phyloP scores from a whole-genome alignment of 1,140 invertebrate species.

The Helicorthomorpha holstii region DNA sequence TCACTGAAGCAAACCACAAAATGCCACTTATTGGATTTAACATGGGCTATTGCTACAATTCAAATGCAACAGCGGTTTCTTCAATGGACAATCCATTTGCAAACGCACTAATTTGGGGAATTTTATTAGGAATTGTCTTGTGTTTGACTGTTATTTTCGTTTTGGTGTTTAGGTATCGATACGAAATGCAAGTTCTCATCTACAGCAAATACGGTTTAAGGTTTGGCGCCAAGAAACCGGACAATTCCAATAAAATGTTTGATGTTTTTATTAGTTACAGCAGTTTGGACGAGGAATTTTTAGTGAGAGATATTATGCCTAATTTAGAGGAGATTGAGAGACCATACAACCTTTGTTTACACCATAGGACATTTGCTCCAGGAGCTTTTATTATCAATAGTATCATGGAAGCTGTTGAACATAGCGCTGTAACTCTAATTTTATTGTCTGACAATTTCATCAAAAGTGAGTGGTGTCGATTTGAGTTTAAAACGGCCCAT shows the following conservation, averaged over 20 bases:
- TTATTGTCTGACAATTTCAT: slow-evolving; percentile 84
- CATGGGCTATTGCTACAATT: too few relatives aligned
- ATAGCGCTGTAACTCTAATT: slow-evolving; percentile 72
- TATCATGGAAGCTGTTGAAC: slow-evolving; percentile 75
- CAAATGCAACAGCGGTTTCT: too few relatives aligned
- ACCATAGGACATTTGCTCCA: slow-evolving; percentile 67
- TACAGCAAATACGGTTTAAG: slow-evolving; percentile 30
- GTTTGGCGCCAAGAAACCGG: too few relatives aligned
- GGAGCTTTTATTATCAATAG: slow-evolving; percentile 73
- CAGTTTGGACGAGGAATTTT: slow-evolving; percentile 78
- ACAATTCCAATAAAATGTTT: slow-evolving; percentile 68
- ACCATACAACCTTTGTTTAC: slow-evolving; percentile 79
- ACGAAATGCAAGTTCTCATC: too few relatives aligned
- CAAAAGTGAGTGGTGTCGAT: slow-evolving; percentile 82
- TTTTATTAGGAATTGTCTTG: too few relatives aligned
- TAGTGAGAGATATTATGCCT: slow-evolving; percentile 59
- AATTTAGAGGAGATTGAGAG: slow-evolving; percentile 64
- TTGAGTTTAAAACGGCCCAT: slow-evolving; percentile 83
- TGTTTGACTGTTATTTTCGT: too few relatives aligned
- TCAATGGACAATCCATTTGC: too few relatives aligned
- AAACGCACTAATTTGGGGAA: too few relatives aligned
- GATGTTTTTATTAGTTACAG: slow-evolving; percentile 87
- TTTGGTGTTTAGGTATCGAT: too few relatives aligned
- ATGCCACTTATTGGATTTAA: too few relatives aligned
- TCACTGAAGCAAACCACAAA: too few relatives aligned